Conservation (phyloP, 2,797 vertebrate species). For the Anolis apletophallus region DNA sequence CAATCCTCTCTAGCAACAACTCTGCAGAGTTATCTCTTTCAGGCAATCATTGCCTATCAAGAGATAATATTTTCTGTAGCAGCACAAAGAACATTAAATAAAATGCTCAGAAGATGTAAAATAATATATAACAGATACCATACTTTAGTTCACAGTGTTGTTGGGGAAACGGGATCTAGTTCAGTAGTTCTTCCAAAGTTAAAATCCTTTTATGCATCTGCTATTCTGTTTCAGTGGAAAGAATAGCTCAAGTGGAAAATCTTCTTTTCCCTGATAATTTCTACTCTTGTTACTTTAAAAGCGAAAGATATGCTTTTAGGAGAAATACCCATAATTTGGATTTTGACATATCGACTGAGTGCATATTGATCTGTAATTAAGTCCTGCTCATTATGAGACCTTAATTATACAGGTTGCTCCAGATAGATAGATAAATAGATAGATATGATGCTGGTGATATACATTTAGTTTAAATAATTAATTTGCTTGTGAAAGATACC, state of each 20-base stretch:
- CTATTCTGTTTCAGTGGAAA: neutral
- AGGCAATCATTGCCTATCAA: neutral
- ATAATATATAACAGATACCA: neutral
- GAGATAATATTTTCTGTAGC: neutral
- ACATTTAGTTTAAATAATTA: neutral
- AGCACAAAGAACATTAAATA: neutral
- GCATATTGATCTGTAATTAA: neutral
- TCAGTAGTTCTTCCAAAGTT: neutral
- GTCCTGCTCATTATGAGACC: neutral
- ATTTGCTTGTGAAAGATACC: slow-evolving; percentile 2
- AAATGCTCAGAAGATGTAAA: neutral
- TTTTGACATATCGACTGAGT: neutral
- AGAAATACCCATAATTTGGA: neutral
- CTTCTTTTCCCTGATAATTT: neutral
- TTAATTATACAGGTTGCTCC: neutral
- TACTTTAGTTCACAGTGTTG: neutral
- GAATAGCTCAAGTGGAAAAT: neutral
- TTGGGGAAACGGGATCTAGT: neutral
- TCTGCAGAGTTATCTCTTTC: neutral
- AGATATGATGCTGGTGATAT: slow-evolving; percentile 11
- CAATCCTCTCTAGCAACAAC: neutral
- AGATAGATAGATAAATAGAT: no score
- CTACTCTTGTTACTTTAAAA: neutral
- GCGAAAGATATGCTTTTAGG: neutral
- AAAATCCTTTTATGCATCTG: neutral